Evolutionary conservation across 2,113 vertebrate species (phyloP).

Genomic region (Ailurus styani): DNA sequence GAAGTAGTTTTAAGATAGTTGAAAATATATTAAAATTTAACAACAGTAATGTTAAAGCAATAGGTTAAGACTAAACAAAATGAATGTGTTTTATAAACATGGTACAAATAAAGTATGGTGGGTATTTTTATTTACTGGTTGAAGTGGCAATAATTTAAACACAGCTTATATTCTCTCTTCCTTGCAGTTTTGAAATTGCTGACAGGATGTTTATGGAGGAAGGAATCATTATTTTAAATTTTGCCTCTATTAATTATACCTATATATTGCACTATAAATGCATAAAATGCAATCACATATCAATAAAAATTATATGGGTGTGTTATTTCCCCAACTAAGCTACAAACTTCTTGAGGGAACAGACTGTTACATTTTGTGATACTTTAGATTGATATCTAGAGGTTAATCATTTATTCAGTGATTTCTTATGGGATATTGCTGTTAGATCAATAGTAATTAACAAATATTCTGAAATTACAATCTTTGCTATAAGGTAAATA

Average conservation of each 20-base stretch:
- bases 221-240: neutral
- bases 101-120: conserved; percentile 8
- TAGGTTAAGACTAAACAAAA: conserved; percentile 10
- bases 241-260: neutral
- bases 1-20: conserved; percentile 27
- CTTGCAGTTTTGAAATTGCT: conserved; percentile 4
- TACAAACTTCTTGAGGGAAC: conserved; percentile 5
- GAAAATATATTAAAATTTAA: conserved; percentile 19
- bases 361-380: neutral
- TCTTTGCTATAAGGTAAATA: conserved; percentile 19
- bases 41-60: neutral
- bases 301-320: neutral
- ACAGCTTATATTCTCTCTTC: neutral
- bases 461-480: neutral
- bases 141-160: neutral
- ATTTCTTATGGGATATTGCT: neutral
- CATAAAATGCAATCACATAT: neutral
- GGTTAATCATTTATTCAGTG: neutral
- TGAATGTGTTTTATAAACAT: neutral
- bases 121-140: conserved; percentile 12
- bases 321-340: neutral
- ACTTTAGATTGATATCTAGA: conserved; percentile 2
- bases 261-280: neutral
- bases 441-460: conserved; percentile 23
- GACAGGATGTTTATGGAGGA: neutral